Evolutionary conservation across 2,888 invertebrate species (phyloP).

Genomic region (Aphidoletes aphidimyza): DNA sequence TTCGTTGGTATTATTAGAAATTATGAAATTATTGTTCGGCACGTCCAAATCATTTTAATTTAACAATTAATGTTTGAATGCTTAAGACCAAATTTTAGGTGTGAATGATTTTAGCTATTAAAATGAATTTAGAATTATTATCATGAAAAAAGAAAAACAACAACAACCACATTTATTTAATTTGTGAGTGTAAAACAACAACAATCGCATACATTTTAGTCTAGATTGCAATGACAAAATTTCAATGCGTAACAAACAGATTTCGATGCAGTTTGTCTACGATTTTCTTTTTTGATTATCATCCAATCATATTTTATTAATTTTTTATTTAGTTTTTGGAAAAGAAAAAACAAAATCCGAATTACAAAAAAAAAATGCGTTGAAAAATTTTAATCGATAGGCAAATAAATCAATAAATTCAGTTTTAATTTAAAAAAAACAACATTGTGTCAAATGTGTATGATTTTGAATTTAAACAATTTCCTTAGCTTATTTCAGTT

Average conservation of each 20-base stretch:
- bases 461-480: neutral
- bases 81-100: slow-evolving; percentile 20
- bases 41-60: neutral
- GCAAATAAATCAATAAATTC: slow-evolving; percentile 27
- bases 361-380: neutral
- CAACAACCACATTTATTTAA: neutral
- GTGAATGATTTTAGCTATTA: slow-evolving; percentile 36
- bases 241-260: neutral
- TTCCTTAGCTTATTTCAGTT: neutral
- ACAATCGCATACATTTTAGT: neutral
- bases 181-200: neutral
- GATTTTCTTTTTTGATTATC: slow-evolving; percentile 4
- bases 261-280: too few species aligned
- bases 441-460: neutral
- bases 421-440: neutral
- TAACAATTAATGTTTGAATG: slow-evolving; percentile 24
- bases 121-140: neutral
- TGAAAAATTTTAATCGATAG: neutral
- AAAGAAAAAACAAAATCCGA: neutral
- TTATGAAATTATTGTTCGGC: slow-evolving; percentile 6
- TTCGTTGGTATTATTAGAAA: neutral
- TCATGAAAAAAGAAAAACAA: neutral
- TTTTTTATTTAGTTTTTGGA: neutral
- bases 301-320: neutral
- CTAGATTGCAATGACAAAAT: neutral